These are phyloP conservation scores for Spodoptera exigua DNA, from an alignment of 2,888 invertebrate genomes.

Conservation along the genomic window DNA sequence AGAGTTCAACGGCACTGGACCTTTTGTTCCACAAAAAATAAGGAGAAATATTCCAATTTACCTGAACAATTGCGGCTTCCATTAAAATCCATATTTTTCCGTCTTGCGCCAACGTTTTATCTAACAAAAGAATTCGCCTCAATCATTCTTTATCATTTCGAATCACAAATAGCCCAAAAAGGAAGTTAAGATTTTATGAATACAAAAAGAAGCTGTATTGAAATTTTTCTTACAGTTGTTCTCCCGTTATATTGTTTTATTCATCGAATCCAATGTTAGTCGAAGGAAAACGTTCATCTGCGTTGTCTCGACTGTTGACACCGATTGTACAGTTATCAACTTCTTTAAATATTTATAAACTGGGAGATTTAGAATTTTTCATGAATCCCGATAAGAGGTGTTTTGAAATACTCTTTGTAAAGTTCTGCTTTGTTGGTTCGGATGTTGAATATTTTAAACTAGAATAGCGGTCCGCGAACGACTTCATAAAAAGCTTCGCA, in stretches of 20 bases:
- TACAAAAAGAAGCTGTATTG: conserved; percentile 42
- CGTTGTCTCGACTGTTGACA: conserved; percentile 38
- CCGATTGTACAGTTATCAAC: conserved; percentile 53
- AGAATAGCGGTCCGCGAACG: conserved; percentile 22
- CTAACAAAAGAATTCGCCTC: conserved; percentile 29
- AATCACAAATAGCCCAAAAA: conserved; percentile 47
- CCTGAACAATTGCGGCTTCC: conserved; percentile 21
- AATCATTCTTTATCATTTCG: conserved; percentile 47
- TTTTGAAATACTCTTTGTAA: conserved; percentile 29
- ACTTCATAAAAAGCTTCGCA: conserved; percentile 32
- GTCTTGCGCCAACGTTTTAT: conserved; percentile 18
- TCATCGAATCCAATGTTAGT: conserved; percentile 57
- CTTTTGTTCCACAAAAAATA: conserved; percentile 6
- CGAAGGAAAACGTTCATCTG: conserved; percentile 31
- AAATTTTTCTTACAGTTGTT: conserved; percentile 37
- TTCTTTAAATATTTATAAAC: conserved; percentile 53
- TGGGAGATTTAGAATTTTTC: conserved; percentile 29
- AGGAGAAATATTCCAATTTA: conserved; percentile 25
- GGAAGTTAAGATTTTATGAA: conserved; percentile 42
- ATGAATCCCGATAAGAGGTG: conserved; percentile 37
- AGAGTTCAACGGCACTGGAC: background rate
- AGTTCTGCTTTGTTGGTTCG: conserved; percentile 32
- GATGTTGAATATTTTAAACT: conserved; percentile 41
- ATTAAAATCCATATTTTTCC: conserved; percentile 32
- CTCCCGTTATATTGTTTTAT: conserved; percentile 52